These are phyloP conservation scores for Ranitomeya imitator DNA, from an alignment of 2,113 vertebrate genomes.

Conservation along the genomic window DNA sequence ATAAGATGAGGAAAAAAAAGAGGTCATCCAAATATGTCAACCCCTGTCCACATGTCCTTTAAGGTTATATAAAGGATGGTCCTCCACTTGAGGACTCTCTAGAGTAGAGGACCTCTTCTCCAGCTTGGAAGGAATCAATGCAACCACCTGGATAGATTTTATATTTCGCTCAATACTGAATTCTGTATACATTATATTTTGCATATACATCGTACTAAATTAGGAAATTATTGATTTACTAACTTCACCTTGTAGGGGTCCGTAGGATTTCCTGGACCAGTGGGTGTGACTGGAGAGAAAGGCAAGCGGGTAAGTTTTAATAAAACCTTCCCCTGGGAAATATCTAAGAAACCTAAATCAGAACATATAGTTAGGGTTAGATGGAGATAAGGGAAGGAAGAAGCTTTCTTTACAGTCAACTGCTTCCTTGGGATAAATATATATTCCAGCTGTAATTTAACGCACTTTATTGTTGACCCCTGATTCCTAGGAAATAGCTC, in stretches of 20 bases:
- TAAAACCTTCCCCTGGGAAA: background rate
- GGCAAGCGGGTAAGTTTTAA: conserved; percentile 84
- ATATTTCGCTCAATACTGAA: background rate
- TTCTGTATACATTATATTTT: background rate
- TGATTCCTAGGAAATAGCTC: background rate
- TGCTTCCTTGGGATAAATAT: background rate
- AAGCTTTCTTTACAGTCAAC: background rate
- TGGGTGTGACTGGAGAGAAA: conserved; percentile 83
- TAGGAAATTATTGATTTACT: background rate
- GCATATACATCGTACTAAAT: background rate
- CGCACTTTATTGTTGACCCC: background rate
- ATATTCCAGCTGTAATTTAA: background rate
- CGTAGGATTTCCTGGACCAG: conserved; percentile 77
- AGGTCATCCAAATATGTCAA: background rate
- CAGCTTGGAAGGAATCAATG: too few species aligned
- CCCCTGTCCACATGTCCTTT: background rate
- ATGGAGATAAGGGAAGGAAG: background rate
- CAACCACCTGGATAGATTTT: too few species aligned
- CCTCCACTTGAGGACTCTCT: background rate
- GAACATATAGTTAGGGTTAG: background rate
- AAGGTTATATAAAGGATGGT: background rate
- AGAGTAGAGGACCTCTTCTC: background rate
- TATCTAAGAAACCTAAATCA: background rate
- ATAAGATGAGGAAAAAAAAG: background rate
- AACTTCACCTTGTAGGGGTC: conserved; percentile 76